phyloP scores from a whole-genome alignment of 2,888 invertebrate species.

The Eupithecia tripunctaria region DNA sequence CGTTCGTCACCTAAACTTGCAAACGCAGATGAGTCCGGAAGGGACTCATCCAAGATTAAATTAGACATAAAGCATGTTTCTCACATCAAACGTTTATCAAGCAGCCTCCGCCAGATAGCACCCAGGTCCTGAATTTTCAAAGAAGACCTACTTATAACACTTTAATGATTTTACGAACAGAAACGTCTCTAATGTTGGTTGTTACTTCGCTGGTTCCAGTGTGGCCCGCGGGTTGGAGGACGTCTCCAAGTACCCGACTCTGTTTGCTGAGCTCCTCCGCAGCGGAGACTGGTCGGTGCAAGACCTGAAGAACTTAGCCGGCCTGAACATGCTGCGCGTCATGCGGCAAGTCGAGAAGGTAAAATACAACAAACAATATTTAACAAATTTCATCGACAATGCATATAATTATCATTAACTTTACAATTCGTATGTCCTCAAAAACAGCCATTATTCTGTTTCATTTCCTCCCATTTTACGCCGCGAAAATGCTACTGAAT shows the following conservation, averaged over 20 bases:
- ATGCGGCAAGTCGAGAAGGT: conserved; percentile 85
- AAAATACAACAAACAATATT: not conserved
- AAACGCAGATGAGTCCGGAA: no score
- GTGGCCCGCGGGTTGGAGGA: conserved; percentile 88
- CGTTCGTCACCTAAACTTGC: no score
- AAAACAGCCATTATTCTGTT: not conserved
- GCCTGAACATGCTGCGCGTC: conserved; percentile 86
- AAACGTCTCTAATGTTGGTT: no score
- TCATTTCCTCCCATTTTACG: not conserved
- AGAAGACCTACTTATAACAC: no score
- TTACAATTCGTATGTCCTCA: not conserved
- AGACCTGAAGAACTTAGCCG: conserved; percentile 87
- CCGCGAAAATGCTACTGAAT: no score
- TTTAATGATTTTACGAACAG: no score
- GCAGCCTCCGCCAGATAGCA: no score
- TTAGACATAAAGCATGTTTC: no score
- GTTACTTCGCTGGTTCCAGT: conserved; percentile 60
- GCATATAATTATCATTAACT: not conserved
- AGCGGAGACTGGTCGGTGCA: conserved; percentile 86
- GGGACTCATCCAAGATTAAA: no score
- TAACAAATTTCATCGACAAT: not conserved
- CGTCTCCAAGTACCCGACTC: conserved; percentile 88
- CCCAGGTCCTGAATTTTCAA: no score
- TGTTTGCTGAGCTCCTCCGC: conserved; percentile 87
- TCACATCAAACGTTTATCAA: no score